Evolutionary conservation across 2,113 vertebrate species (phyloP).

Genomic region (Antennarius striatus): DNA sequence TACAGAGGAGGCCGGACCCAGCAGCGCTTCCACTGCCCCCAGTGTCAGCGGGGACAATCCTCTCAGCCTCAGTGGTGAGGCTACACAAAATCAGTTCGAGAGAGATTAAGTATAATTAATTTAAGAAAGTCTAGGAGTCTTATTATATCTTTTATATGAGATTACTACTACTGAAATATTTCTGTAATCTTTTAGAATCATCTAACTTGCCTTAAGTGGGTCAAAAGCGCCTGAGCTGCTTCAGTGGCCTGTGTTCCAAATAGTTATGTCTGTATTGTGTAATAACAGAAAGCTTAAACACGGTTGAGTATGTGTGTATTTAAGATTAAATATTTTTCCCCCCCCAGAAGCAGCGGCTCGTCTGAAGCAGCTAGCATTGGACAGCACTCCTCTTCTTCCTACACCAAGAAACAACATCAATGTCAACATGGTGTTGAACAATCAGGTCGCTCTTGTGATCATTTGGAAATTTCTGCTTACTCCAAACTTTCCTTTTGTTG

Average conservation of each 20-base stretch:
- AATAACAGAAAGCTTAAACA: neutral
- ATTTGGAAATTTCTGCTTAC: neutral
- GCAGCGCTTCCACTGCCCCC: slow-evolving; percentile 37
- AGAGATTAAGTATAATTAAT: neutral
- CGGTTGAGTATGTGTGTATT: neutral
- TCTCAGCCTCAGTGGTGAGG: slow-evolving; percentile 79
- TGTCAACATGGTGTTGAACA: slow-evolving; percentile 85
- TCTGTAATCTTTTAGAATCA: neutral
- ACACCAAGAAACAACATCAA: slow-evolving; percentile 76
- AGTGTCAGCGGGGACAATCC: slow-evolving; percentile 68
- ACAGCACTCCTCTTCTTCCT: slow-evolving; percentile 43
- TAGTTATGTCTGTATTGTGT: neutral
- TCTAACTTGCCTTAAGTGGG: neutral
- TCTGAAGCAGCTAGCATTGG: slow-evolving; percentile 86
- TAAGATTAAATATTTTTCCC: neutral
- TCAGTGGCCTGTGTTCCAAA: neutral
- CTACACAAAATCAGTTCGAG: neutral
- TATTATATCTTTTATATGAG: too few relatives aligned
- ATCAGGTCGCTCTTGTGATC: slow-evolving; percentile 79
- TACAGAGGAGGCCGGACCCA: slow-evolving; percentile 69
- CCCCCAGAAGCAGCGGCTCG: slow-evolving; percentile 82
- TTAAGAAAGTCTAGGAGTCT: too few relatives aligned
- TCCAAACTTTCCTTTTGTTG: too few relatives aligned
- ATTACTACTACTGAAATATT: too few relatives aligned
- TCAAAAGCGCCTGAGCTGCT: neutral